phyloP scores from a whole-genome alignment of 2,888 invertebrate species.

The Coleophora deauratella region DNA sequence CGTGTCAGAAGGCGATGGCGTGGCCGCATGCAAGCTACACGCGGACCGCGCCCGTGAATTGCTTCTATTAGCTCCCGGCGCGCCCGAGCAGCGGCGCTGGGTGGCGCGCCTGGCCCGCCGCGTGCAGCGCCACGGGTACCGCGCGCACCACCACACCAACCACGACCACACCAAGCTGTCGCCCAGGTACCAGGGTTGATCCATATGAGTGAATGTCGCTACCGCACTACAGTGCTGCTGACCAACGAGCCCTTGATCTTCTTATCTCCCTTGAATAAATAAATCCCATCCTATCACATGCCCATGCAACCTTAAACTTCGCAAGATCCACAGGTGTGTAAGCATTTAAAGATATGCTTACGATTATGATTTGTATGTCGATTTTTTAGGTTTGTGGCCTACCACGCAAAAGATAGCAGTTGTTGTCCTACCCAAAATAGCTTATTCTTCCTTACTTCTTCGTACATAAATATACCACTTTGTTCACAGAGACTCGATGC shows the following conservation, averaged over 20 bases:
- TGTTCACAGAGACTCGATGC: constrained; percentile 81
- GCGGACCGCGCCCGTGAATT: constrained; percentile 97
- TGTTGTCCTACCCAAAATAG: no score
- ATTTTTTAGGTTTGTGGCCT: no score
- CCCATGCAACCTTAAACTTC: no score
- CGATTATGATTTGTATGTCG: no score
- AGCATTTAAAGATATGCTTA: no score
- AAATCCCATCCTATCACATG: no score
- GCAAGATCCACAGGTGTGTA: no score
- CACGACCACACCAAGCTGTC: constrained; percentile 59
- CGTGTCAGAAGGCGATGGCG: constrained; percentile 86
- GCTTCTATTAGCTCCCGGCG: constrained; percentile 87
- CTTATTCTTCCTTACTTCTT: no score
- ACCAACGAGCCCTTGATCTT: no score
- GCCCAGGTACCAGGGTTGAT: constrained; percentile 21
- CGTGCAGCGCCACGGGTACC: constrained; percentile 94
- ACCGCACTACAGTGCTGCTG: constrained; percentile 27
- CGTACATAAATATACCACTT: no score
- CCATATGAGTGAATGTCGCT: background rate
- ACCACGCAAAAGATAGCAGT: no score
- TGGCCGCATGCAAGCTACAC: constrained; percentile 97
- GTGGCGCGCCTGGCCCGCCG: constrained; percentile 92
- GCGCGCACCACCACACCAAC: constrained; percentile 75
- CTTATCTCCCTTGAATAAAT: no score
- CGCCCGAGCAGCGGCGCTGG: constrained; percentile 95